These are phyloP conservation scores for Tretioscincus oriximinensis DNA, from an alignment of 2,113 vertebrate species.

Conservation along the genomic window DNA sequence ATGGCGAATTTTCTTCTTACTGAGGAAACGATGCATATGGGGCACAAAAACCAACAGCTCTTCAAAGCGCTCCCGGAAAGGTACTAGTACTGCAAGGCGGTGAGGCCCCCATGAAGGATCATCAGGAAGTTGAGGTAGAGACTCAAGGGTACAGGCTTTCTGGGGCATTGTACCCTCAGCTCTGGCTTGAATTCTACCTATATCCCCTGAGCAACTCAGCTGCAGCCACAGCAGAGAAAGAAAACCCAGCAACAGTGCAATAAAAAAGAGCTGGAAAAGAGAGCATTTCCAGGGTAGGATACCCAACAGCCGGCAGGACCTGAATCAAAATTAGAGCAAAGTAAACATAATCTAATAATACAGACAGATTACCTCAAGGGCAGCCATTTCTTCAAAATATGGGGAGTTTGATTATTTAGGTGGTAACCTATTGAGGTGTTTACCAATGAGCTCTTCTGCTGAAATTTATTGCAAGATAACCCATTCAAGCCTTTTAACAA, in stretches of 20 bases:
- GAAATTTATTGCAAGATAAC: not conserved
- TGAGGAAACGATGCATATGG: slow-evolving; percentile 90
- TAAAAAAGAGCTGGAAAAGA: slow-evolving; percentile 72
- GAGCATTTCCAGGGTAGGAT: slow-evolving; percentile 68
- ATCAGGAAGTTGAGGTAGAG: slow-evolving; percentile 62
- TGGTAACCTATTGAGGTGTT: not conserved
- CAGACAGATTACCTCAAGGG: not conserved
- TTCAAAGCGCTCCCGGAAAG: slow-evolving; percentile 95
- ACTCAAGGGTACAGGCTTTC: slow-evolving; percentile 72
- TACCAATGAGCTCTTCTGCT: not conserved
- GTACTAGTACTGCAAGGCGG: slow-evolving; percentile 88
- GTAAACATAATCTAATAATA: not conserved
- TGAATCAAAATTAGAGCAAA: slow-evolving; percentile 35
- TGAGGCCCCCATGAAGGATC: slow-evolving; percentile 88
- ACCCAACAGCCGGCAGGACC: slow-evolving; percentile 59
- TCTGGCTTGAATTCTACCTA: slow-evolving; percentile 37
- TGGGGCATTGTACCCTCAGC: slow-evolving; percentile 45
- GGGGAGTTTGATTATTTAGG: not conserved
- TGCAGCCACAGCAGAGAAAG: slow-evolving; percentile 92
- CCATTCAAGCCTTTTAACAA: not conserved
- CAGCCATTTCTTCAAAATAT: not conserved
- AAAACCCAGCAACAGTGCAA: slow-evolving; percentile 83
- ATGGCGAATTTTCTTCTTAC: slow-evolving; percentile 89
- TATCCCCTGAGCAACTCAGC: slow-evolving; percentile 87
- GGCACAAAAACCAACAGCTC: slow-evolving; percentile 93